phyloP scores from a whole-genome alignment of 2,113 vertebrate species.

The Acrocephalus arundinaceus region DNA sequence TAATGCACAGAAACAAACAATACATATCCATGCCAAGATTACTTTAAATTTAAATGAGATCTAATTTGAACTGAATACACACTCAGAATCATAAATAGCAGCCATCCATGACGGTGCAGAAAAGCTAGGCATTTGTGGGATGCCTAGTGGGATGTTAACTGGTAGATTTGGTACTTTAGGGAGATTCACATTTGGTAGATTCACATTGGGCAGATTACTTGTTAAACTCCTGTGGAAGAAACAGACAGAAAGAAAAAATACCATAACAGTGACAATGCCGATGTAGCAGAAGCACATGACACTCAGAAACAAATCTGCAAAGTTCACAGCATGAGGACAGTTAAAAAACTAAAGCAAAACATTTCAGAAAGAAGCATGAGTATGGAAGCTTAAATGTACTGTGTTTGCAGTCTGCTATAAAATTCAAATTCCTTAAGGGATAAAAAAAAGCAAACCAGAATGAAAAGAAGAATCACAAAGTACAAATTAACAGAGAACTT shows the following conservation, averaged over 20 bases:
- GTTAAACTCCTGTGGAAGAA: conserved; percentile 96
- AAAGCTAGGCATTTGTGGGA: conserved; percentile 99
- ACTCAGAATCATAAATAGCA: conserved; percentile 99
- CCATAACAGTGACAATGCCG: conserved; percentile 97
- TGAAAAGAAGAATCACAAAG: conserved; percentile 28
- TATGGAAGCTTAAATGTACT: conserved; percentile 59
- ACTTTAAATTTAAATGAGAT: conserved; percentile 83
- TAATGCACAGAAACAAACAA: conserved; percentile 81
- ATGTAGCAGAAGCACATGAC: conserved; percentile 91
- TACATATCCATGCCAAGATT: conserved; percentile 97
- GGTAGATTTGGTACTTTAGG: conserved; percentile 99
- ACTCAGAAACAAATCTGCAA: conserved; percentile 77
- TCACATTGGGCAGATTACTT: conserved; percentile 99
- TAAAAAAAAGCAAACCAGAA: not conserved
- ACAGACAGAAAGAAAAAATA: conserved; percentile 99
- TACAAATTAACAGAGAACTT: conserved; percentile 41
- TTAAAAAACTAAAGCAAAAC: conserved; percentile 68
- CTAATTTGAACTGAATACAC: conserved; percentile 99
- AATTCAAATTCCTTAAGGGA: conserved; percentile 16
- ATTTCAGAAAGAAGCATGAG: conserved; percentile 71
- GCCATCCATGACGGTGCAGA: conserved; percentile 99
- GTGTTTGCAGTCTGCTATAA: not conserved
- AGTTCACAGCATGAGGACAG: conserved; percentile 72
- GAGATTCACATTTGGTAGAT: conserved; percentile 99
- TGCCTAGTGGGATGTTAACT: conserved; percentile 99